phyloP scores from a whole-genome alignment of 53 echinoderm and acorn worm genomes.

The Crossaster papposus region DNA sequence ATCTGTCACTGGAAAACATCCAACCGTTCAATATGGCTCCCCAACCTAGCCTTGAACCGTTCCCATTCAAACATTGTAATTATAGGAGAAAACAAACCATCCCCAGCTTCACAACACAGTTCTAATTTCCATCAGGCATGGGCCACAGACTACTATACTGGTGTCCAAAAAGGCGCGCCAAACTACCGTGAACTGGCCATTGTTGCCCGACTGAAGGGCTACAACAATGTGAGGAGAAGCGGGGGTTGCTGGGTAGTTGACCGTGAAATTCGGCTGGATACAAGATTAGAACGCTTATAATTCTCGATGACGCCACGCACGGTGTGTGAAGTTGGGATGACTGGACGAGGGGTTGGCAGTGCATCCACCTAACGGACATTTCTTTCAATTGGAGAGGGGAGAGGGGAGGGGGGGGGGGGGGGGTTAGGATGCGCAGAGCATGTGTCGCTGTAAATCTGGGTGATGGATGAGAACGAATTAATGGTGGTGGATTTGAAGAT shows the following conservation, averaged over 20 bases:
- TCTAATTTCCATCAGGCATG: neutral
- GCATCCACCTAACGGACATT: slow-evolving; percentile 46
- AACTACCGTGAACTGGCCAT: slow-evolving; percentile 29
- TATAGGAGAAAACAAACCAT: slow-evolving; percentile 1
- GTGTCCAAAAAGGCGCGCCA: slow-evolving; percentile 4
- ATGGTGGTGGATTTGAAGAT: neutral
- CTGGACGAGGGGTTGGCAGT: slow-evolving; percentile 6
- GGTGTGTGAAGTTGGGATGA: neutral
- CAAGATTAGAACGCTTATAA: slow-evolving; percentile 56
- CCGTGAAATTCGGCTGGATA: slow-evolving; percentile 48
- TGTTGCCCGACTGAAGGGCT: slow-evolving; percentile 1
- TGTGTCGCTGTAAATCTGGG: neutral
- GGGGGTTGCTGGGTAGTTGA: slow-evolving; percentile 31
- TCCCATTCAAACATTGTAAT: neutral
- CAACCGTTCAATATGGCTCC: neutral
- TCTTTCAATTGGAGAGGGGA: neutral
- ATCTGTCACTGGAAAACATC: slow-evolving; percentile 18
- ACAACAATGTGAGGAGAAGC: slow-evolving; percentile 7
- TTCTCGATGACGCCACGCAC: slow-evolving; percentile 40
- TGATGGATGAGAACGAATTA: neutral
- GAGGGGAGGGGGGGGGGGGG: neutral
- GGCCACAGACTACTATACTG: neutral
- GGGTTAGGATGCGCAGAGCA: neutral
- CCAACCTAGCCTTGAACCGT: slow-evolving; percentile 42
- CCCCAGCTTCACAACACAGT: slow-evolving; percentile 19